These are phyloP conservation scores for Panthera leo DNA, from an alignment of 2,113 vertebrate species.

Conservation along the genomic window DNA sequence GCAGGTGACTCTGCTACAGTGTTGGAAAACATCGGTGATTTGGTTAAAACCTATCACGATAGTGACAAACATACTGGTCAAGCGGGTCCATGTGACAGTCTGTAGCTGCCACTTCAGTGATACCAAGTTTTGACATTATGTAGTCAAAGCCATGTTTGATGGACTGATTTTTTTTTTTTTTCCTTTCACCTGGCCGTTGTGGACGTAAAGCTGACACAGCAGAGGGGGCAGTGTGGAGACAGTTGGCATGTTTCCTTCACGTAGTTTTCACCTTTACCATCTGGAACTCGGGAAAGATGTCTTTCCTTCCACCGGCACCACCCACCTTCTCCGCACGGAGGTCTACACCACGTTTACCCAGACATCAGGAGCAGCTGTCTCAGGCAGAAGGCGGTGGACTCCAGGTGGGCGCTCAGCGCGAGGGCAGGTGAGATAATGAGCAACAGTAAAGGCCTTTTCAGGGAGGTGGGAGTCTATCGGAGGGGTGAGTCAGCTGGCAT, in stretches of 20 bases:
- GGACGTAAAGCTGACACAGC: conserved; percentile 36
- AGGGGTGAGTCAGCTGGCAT: background rate
- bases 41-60: conserved; percentile 1
- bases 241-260: background rate
- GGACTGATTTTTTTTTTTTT: background rate
- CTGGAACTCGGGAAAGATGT: conserved; percentile 23
- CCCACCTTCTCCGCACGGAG: background rate
- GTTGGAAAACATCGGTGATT: background rate
- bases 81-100: background rate
- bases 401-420: conserved; percentile 7
- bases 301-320: conserved; percentile 41
- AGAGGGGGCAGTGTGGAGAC: background rate
- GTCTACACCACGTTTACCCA: conserved; percentile 39
- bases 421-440: conserved; percentile 58
- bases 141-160: background rate
- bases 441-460: background rate
- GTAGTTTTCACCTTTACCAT: conserved; percentile 63
- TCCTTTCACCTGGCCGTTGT: background rate
- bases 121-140: background rate
- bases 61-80: background rate
- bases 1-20: background rate
- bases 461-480: background rate
- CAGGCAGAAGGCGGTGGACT: conserved; percentile 46
- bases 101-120: background rate
- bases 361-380: conserved; percentile 70